These are phyloP conservation scores for Silurus aristotelis DNA, from an alignment of 2,797 vertebrate genomes.

Conservation along the genomic window DNA sequence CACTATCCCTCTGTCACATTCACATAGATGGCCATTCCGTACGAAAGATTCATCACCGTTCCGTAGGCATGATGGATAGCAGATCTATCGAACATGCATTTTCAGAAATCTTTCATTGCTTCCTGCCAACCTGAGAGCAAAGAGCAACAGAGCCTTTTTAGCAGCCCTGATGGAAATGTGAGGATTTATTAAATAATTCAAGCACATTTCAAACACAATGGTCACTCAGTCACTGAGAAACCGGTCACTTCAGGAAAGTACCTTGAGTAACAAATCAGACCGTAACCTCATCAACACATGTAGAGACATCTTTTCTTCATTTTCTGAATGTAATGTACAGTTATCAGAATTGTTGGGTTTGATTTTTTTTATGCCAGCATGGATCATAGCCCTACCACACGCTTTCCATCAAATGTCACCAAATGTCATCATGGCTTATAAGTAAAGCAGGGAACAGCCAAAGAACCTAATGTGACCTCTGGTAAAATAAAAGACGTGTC, in stretches of 20 bases:
- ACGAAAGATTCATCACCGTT: constrained; percentile 28
- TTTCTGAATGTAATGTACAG: not conserved
- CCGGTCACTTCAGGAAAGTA: not conserved
- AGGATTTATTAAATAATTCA: not conserved
- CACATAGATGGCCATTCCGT: constrained; percentile 4
- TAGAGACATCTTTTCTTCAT: not conserved
- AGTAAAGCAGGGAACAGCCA: constrained; percentile 27
- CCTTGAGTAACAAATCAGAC: not conserved
- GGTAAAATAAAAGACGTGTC: not conserved
- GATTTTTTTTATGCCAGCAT: not conserved
- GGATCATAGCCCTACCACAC: not conserved
- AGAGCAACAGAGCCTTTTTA: not conserved
- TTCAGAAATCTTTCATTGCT: constrained; percentile 8
- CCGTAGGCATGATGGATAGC: constrained; percentile 34
- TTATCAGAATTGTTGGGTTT: constrained; percentile 2
- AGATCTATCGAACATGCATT: constrained; percentile 25
- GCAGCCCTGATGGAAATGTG: not conserved
- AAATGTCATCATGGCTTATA: constrained; percentile 30
- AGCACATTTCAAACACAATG: not conserved
- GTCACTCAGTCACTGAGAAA: too few relatives aligned
- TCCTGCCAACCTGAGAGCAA: too few relatives aligned
- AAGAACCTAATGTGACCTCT: constrained; percentile 38
- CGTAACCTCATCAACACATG: not conserved
- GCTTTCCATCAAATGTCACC: constrained; percentile 41
- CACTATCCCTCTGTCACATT: not conserved